Percentiles rank a stretch among this genome's conserved stretches.
Conservation (phyloP, 1,140 invertebrate genomes). For the Lucilia sericata region DNA sequence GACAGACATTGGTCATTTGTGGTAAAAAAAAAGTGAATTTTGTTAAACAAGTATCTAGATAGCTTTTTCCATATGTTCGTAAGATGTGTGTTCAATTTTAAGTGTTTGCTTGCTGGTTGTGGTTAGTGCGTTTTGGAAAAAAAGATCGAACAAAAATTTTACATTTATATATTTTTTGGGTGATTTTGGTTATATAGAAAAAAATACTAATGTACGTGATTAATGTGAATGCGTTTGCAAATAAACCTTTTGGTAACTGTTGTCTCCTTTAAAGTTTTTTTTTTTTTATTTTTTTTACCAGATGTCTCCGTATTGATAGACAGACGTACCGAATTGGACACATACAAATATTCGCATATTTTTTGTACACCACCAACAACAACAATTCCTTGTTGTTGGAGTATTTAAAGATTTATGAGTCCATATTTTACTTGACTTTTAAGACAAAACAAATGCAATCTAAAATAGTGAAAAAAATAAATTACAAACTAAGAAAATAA, state of each 20-base stretch:
- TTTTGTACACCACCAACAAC: not conserved
- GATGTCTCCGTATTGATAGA: constrained; percentile 7
- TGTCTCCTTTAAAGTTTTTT: not conserved
- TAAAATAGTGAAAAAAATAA: not conserved
- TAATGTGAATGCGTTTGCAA: constrained; percentile 19
- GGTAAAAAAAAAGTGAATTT: not conserved
- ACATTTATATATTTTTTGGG: too few species aligned
- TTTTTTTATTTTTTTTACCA: not conserved
- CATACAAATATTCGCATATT: not conserved
- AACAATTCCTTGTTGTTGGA: not conserved
- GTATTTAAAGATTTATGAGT: constrained; percentile 27
- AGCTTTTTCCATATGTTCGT: not conserved
- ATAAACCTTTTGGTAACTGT: constrained; percentile 3
- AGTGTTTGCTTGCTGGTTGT: not conserved
- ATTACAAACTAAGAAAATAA: not conserved
- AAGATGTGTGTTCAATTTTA: not conserved
- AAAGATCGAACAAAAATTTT: not conserved
- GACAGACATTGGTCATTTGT: not conserved
- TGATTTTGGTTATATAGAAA: too few species aligned
- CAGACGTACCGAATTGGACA: not conserved
- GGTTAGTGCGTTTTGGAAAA: not conserved
- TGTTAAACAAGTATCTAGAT: not conserved
- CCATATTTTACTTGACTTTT: not conserved
- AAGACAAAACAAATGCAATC: not conserved
- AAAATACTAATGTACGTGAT: not conserved